Conservation (phyloP, 2,113 vertebrate species). For the Naja naja region DNA sequence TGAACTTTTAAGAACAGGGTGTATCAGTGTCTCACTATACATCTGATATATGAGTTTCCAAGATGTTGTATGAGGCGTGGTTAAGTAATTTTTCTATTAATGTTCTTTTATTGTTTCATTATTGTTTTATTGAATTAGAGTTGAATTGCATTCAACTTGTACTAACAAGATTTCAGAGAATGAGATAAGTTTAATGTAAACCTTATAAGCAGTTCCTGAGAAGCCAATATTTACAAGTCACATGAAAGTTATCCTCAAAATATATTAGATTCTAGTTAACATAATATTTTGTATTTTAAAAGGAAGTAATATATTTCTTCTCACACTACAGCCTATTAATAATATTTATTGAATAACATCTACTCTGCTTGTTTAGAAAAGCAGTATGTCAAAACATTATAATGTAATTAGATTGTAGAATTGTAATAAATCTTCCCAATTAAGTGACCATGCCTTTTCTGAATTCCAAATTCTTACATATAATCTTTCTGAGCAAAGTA, state of each 20-base stretch:
- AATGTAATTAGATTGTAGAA: constrained; percentile 63
- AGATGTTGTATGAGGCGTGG: neutral
- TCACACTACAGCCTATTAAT: constrained; percentile 55
- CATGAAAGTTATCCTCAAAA: neutral
- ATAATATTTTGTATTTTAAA: constrained; percentile 38
- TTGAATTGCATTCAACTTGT: neutral
- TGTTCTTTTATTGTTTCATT: neutral
- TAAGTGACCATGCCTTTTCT: constrained; percentile 51
- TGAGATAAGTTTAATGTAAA: neutral
- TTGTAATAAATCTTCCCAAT: constrained; percentile 53
- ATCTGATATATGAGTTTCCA: neutral
- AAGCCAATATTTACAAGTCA: neutral
- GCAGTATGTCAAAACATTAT: constrained; percentile 50
- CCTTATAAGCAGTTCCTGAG: neutral
- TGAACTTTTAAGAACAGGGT: neutral
- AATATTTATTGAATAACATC: constrained; percentile 62
- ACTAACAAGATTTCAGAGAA: neutral
- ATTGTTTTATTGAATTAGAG: neutral
- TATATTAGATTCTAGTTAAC: constrained; percentile 7
- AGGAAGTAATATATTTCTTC: constrained; percentile 48
- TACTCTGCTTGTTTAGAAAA: constrained; percentile 57
- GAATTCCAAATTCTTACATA: constrained; percentile 54
- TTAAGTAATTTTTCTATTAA: neutral
- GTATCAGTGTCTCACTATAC: neutral
- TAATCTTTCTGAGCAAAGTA: constrained; percentile 57